These are phyloP conservation scores for Meteorus cinctellus DNA, from an alignment of 2,888 invertebrate genomes.

Conservation along the genomic window DNA sequence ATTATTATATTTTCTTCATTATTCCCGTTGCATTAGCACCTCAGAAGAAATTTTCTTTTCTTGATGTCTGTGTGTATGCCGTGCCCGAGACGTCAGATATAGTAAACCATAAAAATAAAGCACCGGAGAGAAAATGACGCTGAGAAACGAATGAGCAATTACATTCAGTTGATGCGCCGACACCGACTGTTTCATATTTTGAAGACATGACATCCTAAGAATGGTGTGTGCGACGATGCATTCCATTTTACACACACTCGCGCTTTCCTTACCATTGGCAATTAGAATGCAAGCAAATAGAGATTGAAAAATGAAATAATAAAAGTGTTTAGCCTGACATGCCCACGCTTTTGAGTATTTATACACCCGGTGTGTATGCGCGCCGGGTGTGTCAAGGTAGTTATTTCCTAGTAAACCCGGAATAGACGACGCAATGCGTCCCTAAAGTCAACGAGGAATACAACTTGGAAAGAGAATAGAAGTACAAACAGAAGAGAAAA, in stretches of 20 bases:
- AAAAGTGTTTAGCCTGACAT: conserved; percentile 6
- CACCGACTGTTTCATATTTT: conserved; percentile 4
- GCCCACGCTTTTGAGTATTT: conserved; percentile 37
- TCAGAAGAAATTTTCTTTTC: neutral
- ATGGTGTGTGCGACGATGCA: neutral
- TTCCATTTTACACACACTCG: conserved; percentile 24
- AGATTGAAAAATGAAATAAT: neutral
- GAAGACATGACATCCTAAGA: conserved; percentile 9
- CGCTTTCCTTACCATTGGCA: conserved; percentile 40
- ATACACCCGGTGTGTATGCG: conserved; percentile 28
- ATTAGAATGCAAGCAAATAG: conserved; percentile 25
- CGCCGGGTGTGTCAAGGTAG: conserved; percentile 51
- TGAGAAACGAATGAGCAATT: neutral
- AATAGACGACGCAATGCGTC: conserved; percentile 60
- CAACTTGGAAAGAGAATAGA: conserved; percentile 24
- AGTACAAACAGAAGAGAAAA: neutral
- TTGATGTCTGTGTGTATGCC: too few species aligned
- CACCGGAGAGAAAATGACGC: neutral
- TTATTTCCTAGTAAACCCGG: conserved; percentile 67
- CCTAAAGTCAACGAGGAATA: conserved; percentile 40
- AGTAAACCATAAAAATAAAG: neutral
- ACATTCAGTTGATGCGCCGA: neutral
- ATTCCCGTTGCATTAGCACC: conserved; percentile 9
- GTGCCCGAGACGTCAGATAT: too few species aligned
- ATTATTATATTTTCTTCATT: neutral